phyloP scores from a whole-genome alignment of 2,888 invertebrate species.

The Erpobdella octoculata region DNA sequence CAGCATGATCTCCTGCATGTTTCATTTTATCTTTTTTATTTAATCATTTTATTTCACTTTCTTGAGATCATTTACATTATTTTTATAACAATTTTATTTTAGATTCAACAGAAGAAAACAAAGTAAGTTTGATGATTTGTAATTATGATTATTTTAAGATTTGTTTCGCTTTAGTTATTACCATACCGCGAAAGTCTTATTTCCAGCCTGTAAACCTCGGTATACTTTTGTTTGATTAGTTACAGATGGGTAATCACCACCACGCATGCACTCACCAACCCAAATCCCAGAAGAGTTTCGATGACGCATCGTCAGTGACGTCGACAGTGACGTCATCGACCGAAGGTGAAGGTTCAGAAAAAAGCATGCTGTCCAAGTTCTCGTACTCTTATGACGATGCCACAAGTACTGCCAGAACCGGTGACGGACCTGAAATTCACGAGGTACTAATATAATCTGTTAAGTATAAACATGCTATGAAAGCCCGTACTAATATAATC shows the following conservation, averaged over 20 bases:
- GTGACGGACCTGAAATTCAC: constrained; percentile 64
- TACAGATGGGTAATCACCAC: constrained; percentile 1
- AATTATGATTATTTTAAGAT: no score
- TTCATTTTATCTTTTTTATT: no score
- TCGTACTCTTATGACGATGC: constrained; percentile 34
- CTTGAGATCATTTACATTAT: no score
- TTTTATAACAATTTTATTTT: no score
- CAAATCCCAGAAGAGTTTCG: background rate
- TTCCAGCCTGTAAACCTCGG: background rate
- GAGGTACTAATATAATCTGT: no score
- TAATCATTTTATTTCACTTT: no score
- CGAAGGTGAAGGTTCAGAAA: constrained; percentile 13
- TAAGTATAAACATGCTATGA: no score
- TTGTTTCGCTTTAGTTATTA: no score
- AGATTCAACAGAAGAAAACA: no score
- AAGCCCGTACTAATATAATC: no score
- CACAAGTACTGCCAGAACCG: constrained; percentile 29
- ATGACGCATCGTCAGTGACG: background rate
- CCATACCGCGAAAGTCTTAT: background rate
- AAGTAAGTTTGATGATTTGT: no score
- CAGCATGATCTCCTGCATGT: no score
- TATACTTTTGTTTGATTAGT: background rate
- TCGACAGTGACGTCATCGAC: constrained; percentile 16
- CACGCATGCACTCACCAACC: constrained; percentile 5
- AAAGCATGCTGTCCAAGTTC: constrained; percentile 26